Evolutionary conservation across 2,113 vertebrate genomes (phyloP), one percentile per base, ranked within the genome.

Genomic region (Agapornis roseicollis): DNA sequence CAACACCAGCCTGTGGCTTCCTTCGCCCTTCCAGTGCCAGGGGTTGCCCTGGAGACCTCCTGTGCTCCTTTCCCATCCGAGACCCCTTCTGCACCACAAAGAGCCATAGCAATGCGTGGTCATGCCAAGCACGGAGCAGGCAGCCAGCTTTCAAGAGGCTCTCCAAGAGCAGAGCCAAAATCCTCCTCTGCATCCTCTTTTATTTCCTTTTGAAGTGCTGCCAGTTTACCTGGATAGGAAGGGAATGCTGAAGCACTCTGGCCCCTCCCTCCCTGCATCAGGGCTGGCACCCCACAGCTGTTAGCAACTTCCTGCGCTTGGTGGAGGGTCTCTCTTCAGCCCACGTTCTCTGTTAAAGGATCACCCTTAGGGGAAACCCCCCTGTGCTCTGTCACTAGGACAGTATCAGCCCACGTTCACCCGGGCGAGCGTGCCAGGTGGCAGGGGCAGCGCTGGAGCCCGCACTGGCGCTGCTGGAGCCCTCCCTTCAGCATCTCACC

Each of bases 341-440:
- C 66, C 23, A 41, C 4, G 37, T 76, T 92, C 80, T 56, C 73
- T 61, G 37, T 71, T 68, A 63, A 70, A 88, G 63, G 87, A 80
- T 76, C 23, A 25, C 24, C 70, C 41, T n/a, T 20, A 14, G 13
- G 66, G n/a, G 27, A 37, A 39, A 60, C 23, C 28, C 24, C 17
- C 10, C 7, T 1, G 5, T 41, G 33, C 33, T 5, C 0, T 23
- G 24, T 65, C 39, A 65, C 55, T 52, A 55, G 3, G 11, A 24
- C 42, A 56, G 53, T 28, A 47, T 52, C 52, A 81, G 52, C 65
- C 77, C 72, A 13, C 11, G 10, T 14, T 71, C 7, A 3, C 29
- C 35, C 13, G 8, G 55, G 55, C 6, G 55, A 58, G 33, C 4
- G 6, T 58, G 33, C 55, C 8, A 6, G 55, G 33, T 14, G 13